A percentile compares a stretch with the other conserved stretches of the same genome.
Conservation (phyloP, 2,888 invertebrate species). For the Ditula angustiorana region DNA sequence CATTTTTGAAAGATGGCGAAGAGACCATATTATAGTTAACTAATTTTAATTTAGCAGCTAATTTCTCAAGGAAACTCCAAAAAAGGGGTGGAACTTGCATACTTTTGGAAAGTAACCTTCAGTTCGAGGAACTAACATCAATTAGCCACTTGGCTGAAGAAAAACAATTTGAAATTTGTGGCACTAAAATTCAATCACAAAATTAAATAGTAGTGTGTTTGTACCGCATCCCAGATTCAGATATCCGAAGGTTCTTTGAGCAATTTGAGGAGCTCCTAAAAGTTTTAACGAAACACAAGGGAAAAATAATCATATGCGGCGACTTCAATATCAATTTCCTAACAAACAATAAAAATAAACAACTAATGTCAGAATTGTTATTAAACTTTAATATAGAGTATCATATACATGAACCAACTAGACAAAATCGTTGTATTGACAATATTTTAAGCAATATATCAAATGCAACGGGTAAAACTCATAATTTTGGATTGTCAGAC, state of each 20-base stretch:
- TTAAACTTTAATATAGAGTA: neutral
- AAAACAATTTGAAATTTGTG: slow-evolving; percentile 5
- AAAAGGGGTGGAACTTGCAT: neutral
- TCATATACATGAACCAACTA: neutral
- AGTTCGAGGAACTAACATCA: neutral
- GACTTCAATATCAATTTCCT: too few species aligned
- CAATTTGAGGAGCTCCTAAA: neutral
- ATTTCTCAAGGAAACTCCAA: neutral
- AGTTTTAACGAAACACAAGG: neutral
- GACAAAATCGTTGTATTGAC: neutral
- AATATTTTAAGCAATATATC: neutral
- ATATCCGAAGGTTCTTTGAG: neutral
- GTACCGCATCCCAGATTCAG: neutral
- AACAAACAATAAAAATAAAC: neutral
- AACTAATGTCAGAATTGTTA: neutral
- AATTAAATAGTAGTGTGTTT: neutral
- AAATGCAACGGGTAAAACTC: neutral
- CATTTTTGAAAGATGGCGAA: neutral
- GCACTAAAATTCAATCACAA: neutral
- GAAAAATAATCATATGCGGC: neutral
- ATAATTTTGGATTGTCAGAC: neutral
- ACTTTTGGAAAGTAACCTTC: neutral
- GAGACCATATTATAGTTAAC: neutral
- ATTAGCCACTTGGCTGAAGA: neutral
- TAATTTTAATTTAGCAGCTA: neutral